These are phyloP conservation scores for Ctenodactylus gundi DNA, from an alignment of 2,113 vertebrate species.

Conservation along the genomic window DNA sequence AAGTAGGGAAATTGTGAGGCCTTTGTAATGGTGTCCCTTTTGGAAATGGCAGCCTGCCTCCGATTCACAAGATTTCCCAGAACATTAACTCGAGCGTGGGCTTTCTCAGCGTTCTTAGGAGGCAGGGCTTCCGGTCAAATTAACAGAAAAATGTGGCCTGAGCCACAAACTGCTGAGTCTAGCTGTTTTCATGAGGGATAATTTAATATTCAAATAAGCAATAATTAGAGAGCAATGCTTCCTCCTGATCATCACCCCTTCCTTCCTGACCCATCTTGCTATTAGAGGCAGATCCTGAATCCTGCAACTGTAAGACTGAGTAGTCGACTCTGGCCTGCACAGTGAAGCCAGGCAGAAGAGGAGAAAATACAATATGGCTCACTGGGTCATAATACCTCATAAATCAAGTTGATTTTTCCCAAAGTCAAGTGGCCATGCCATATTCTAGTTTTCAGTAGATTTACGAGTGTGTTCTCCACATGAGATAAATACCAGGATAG, in stretches of 20 bases:
- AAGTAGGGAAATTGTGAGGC: slow-evolving; percentile 34
- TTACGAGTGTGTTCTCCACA: slow-evolving; percentile 53
- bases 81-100: slow-evolving; percentile 20
- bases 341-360: slow-evolving; percentile 41
- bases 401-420: slow-evolving; percentile 62
- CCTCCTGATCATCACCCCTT: slow-evolving; percentile 21
- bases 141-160: slow-evolving; percentile 62
- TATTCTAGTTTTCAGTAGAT: slow-evolving; percentile 58
- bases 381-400: slow-evolving; percentile 53
- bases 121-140: slow-evolving; percentile 23
- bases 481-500: slow-evolving; percentile 45
- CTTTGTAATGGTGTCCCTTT: slow-evolving; percentile 45
- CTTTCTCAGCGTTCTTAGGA: slow-evolving; percentile 59
- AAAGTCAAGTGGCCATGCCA: slow-evolving; percentile 36
- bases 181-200: slow-evolving; percentile 65
- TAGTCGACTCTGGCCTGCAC: not conserved
- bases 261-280: not conserved
- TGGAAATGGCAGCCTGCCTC: slow-evolving; percentile 57
- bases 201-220: slow-evolving; percentile 73
- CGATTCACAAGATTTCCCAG: slow-evolving; percentile 57
- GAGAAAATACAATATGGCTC: slow-evolving; percentile 46
- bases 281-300: slow-evolving; percentile 41
- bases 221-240: slow-evolving; percentile 52
- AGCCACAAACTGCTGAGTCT: slow-evolving; percentile 61
- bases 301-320: slow-evolving; percentile 18